Base-by-base conservation (phyloP, 2,888 invertebrate species). In the Drosophila quasianomalipes region DNA sequence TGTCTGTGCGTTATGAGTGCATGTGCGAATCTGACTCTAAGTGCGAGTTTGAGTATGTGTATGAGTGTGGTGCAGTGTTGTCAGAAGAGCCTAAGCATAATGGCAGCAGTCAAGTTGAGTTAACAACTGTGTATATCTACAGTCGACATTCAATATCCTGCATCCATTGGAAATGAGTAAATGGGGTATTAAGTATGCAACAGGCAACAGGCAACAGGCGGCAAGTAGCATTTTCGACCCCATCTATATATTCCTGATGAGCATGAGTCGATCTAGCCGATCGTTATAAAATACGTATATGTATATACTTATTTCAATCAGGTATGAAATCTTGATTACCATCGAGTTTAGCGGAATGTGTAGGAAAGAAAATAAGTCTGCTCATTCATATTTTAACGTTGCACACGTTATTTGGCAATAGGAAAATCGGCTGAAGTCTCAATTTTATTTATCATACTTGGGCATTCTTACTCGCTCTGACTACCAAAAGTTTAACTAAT, bases 31-130 rank as follows among this genome's bases (percentile, higher is more conserved):
- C 51, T 67, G 19, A 33, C 68, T 55, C 19, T 39, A 5, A 28
- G 57, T 28, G 14, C 51, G 9, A 28, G 28, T 28, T 16, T 28
- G n/a, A 55, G 54, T 37, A 26, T 35, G 16, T 14, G 16, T 16
- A 22, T 26, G 53, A 47, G 22, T 47, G 19, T 12, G 33, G 22
- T 10, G n/a, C 19, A 52, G 19, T n/a, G 19, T 30, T 52, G 33
- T 26, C 54, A 54, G 35, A 26, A 9, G 26, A 47, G 47, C 26
- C 26, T 16, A 16, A 9, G 60, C 63, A 68, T 70, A 61, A 60
- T 58, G 49, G 44, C 57, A 58, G 63, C 9, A 31, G 53, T 62
- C 39, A 39, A 33, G 14, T 33, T 12, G 19, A 51, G 47, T 47
- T 47, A 16, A 47, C 47, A 47, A 47, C 47, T 47, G 22, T 47